Evolutionary conservation across 2,113 vertebrate species (phyloP), one percentile per base, ranked within the genome.

Genomic region (Meriones unguiculatus): DNA sequence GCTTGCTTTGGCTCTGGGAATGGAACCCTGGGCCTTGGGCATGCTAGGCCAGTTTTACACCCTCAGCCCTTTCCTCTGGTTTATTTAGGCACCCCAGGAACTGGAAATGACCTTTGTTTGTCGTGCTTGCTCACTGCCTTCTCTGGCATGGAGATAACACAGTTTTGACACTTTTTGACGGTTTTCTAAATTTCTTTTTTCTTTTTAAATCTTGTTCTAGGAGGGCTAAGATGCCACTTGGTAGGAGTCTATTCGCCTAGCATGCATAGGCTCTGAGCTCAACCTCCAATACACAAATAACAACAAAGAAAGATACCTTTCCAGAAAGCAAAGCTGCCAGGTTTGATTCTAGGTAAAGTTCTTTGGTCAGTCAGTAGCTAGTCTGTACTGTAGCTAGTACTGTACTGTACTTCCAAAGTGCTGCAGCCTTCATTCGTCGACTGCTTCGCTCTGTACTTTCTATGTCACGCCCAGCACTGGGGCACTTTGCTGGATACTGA

Each of bases 371-470:
- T 54, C 3, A 52, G 64, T n/a, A 50, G 62, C 28, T 50, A 35
- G 35, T 90, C 35, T 3, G 28, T 67, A n/a, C n/a, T n/a, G n/a
- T n/a, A n/a, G n/a, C n/a, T n/a, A n/a, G n/a, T n/a, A n/a, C n/a
- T n/a, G n/a, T n/a, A n/a, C 35, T 3, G 28, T 67, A 30, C 92
- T 96, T 97, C 8, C 62, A 76, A 89, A 95, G 65, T n/a, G n/a
- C 50, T 12, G 8, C 5, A 38, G 54, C 59, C 25, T 59, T n/a
- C 52, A 41, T 77, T 41, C 59, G 46, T 54, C 77, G 32, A 13
- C 35, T 20, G 15, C 46, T 46, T 1, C 38, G 57, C 54, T 38
- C 10, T 7, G 28, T 30, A 46, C 22, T 80, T 80, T 65, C 52
- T 12, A 52, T 50, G 22, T 24, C 22, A 25, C 7, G 14, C 28